Percentiles rank a stretch among this genome's conserved stretches.
These are phyloP conservation scores for Peromyscus aztecus DNA, from an alignment of 2,797 vertebrate species.

Conservation along the genomic window DNA sequence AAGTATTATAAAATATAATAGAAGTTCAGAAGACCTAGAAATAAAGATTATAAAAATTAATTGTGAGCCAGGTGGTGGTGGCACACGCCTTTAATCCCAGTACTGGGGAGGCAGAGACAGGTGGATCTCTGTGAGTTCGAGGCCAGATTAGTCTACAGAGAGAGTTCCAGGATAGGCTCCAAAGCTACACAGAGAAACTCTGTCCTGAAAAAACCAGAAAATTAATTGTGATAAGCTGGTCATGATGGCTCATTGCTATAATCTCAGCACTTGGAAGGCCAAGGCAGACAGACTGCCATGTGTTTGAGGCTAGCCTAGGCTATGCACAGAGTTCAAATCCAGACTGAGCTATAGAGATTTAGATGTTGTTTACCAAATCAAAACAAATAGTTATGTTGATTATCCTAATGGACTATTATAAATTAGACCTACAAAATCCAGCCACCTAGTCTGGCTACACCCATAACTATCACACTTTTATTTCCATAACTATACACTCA, in stretches of 20 bases:
- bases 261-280: neutral
- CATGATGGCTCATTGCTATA: neutral
- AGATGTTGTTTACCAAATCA: neutral
- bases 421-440: neutral
- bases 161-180: no score
- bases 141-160: no score
- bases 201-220: neutral
- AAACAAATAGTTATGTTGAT: neutral
- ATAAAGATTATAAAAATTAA: slow-evolving; percentile 49
- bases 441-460: neutral
- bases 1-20: slow-evolving; percentile 35
- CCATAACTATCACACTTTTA: neutral
- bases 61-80: neutral
- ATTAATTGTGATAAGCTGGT: neutral
- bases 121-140: no score
- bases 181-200: no score
- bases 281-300: neutral
- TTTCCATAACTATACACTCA: neutral
- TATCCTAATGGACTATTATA: slow-evolving; percentile 4
- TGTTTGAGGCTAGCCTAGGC: neutral
- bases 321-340: neutral
- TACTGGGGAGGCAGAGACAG: no score
- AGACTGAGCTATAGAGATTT: neutral
- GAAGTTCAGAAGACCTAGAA: slow-evolving; percentile 38
- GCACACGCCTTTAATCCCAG: no score